These are phyloP conservation scores for Mythimna pallens DNA, from an alignment of 2,888 invertebrate species.

Conservation along the genomic window DNA sequence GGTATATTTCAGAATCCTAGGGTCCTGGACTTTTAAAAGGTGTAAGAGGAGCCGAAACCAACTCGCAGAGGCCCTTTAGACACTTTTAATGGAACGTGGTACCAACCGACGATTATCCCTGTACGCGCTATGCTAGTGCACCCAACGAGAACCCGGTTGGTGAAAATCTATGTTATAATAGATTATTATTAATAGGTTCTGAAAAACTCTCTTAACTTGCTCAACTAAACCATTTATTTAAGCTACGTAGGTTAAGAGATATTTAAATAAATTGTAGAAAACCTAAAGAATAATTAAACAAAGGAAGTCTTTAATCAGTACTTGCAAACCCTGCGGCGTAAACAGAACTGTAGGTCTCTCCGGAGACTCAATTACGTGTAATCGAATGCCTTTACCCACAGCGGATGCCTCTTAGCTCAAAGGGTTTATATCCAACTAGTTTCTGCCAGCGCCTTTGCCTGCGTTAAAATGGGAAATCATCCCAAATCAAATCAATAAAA, in stretches of 20 bases:
- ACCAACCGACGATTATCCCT: no score
- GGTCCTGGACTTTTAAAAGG: no score
- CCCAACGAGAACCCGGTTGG: no score
- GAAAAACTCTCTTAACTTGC: not conserved
- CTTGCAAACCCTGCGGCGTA: not conserved
- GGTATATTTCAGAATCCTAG: no score
- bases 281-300: conserved; percentile 13
- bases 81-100: no score
- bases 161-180: no score
- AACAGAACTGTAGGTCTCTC: conserved; percentile 5
- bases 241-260: not conserved
- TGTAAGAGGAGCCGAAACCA: no score
- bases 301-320: conserved; percentile 13
- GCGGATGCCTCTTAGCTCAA: conserved; percentile 17
- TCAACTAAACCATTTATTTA: not conserved
- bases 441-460: no score
- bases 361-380: conserved; percentile 40
- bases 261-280: not conserved
- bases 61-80: no score
- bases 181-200: not conserved
- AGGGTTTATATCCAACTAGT: conserved; percentile 23
- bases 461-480: no score
- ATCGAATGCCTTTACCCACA: conserved; percentile 32
- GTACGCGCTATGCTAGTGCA: no score
- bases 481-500: no score